Evolutionary conservation across 2,113 vertebrate genomes (phyloP).

Genomic region (Sminthopsis crassicaudata): DNA sequence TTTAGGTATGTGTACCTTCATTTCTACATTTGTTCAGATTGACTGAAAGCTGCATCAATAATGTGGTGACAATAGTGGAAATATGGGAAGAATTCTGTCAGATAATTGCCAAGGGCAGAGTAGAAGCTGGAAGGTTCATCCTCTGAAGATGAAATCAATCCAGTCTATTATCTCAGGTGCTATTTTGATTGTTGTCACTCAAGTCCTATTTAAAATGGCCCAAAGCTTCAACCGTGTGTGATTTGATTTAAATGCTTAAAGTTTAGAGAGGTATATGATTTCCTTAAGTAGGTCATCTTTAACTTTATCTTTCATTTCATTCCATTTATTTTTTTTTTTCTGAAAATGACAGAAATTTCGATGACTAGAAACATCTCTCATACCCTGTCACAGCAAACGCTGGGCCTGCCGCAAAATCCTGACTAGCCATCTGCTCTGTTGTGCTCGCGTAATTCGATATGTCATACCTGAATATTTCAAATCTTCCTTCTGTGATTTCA

Average conservation of each 20-base stretch:
- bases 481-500: background rate
- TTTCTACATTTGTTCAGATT: conserved; percentile 62
- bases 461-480: conserved; percentile 17
- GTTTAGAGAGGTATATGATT: conserved; percentile 67
- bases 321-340: conserved; percentile 26
- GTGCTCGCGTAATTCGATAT: conserved; percentile 22
- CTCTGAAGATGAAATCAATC: conserved; percentile 53
- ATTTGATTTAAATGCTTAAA: conserved; percentile 55
- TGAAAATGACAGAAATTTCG: conserved; percentile 42
- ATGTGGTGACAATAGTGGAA: conserved; percentile 67
- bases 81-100: conserved; percentile 63
- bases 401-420: background rate
- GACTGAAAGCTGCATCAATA: conserved; percentile 71
- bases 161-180: conserved; percentile 33
- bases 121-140: conserved; percentile 55
- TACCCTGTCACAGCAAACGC: background rate
- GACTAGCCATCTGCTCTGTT: conserved; percentile 18
- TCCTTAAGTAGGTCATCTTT: conserved; percentile 70
- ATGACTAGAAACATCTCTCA: conserved; percentile 31
- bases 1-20: conserved; percentile 23
- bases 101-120: conserved; percentile 63
- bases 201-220: conserved; percentile 59
- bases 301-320: conserved; percentile 54
- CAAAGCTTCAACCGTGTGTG: conserved; percentile 56
- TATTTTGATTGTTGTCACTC: conserved; percentile 43